These are phyloP conservation scores for Dermochelys coriacea DNA, from an alignment of 2,797 vertebrate genomes.

Conservation along the genomic window DNA sequence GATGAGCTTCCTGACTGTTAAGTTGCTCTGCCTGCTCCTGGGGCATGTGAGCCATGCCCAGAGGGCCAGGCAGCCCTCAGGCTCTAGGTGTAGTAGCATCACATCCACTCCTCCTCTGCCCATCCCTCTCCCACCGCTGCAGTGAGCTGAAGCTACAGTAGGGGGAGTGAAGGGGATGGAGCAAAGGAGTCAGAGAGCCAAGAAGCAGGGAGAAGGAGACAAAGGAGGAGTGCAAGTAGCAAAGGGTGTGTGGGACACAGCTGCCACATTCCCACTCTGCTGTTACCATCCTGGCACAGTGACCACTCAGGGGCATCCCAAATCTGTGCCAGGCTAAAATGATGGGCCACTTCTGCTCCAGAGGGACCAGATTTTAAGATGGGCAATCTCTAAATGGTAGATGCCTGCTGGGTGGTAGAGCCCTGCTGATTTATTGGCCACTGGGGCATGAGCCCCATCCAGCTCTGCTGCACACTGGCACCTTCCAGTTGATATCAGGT, in stretches of 20 bases:
- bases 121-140: conserved; percentile 66
- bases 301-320: conserved; percentile 64
- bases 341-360: neutral
- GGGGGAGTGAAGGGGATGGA: conserved; percentile 47
- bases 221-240: conserved; percentile 59
- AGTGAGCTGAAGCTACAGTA: conserved; percentile 51
- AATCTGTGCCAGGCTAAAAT: conserved; percentile 41
- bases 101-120: conserved; percentile 18
- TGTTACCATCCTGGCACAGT: conserved; percentile 74
- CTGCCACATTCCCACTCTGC: conserved; percentile 66
- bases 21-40: rapidly evolving
- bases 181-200: conserved; percentile 54
- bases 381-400: conserved; percentile 44
- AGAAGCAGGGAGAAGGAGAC: conserved; percentile 58
- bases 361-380: neutral
- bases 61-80: neutral
- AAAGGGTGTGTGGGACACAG: conserved; percentile 53
- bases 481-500: conserved; percentile 5
- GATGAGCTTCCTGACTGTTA: neutral
- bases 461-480: neutral
- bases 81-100: neutral
- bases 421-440: conserved; percentile 25
- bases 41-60: neutral
- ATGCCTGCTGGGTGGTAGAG: conserved; percentile 17
- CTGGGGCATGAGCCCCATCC: conserved; percentile 18